phyloP scores from a whole-genome alignment of 2,113 vertebrate species.

The Zosterops pallidus region DNA sequence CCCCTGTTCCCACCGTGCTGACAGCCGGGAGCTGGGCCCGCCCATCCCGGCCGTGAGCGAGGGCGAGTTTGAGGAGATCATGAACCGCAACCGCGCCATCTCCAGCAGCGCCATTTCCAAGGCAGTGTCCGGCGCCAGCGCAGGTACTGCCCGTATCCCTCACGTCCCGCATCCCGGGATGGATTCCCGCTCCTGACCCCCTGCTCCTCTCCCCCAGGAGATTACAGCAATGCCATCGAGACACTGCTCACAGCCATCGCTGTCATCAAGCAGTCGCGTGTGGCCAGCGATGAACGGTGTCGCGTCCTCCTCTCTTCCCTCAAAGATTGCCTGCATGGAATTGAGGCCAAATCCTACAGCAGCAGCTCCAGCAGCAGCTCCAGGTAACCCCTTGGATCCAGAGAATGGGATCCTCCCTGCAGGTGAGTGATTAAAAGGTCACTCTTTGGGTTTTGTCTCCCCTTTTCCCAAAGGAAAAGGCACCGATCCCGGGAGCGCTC shows the following conservation, averaged over 20 bases:
- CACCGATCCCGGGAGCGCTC: constrained; percentile 82
- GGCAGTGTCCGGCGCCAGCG: constrained; percentile 89
- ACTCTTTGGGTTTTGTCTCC: background rate
- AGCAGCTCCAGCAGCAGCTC: constrained; percentile 75
- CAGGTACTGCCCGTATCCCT: constrained; percentile 71
- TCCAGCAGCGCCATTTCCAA: constrained; percentile 96
- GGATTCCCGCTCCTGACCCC: background rate
- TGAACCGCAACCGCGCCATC: constrained; percentile 92
- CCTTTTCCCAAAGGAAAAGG: constrained; percentile 69
- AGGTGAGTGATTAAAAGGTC: background rate
- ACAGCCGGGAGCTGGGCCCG: constrained; percentile 75
- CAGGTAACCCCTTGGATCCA: constrained; percentile 45
- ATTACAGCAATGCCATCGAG: constrained; percentile 89
- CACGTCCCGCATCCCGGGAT: fast-evolving
- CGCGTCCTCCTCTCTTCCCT: constrained; percentile 91
- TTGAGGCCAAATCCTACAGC: constrained; percentile 88
- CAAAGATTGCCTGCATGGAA: constrained; percentile 93
- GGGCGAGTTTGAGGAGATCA: constrained; percentile 90
- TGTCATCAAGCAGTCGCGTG: constrained; percentile 94
- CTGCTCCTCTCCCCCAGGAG: constrained; percentile 69
- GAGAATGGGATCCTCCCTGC: fast-evolving
- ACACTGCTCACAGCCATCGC: constrained; percentile 92
- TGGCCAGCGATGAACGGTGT: constrained; percentile 88
- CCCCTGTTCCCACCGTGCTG: fast-evolving
- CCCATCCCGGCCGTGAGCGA: constrained; percentile 70